Evolutionary conservation across 64 coral and sea anemone species (phyloP), one percentile per base, ranked within the genome.

Genomic region (Exaiptasia diaphana): DNA sequence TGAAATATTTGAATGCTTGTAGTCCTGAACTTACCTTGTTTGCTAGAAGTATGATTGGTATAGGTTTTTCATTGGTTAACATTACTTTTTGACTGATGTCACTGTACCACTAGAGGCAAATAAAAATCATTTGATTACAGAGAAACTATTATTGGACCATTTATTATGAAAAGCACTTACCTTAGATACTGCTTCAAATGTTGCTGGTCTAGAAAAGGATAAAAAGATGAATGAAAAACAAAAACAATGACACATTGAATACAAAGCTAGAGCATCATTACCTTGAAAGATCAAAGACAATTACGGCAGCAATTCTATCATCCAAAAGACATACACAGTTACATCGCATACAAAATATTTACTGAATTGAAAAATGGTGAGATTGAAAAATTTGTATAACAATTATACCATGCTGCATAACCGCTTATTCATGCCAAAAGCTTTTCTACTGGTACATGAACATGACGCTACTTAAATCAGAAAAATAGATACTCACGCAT

Each of bases 21-120:
- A n/a, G n/a, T n/a, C n/a, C n/a, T n/a, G n/a, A n/a, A n/a, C 56
- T 88, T 69, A 97, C 93, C 85, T 97, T 97, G 40, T 97, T 97
- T 62, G 93, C 93, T 38, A 97, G 67, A 4, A 97, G 57, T 45
- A 97, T 27, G 44, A 97, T 74, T 65, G 93, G 93, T 62, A 97
- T 97, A 14, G 93, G 93, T 6, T 77, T 91, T 23, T 97, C 93
- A 49, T 97, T 91, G 36, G 88, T 91, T 18, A 87, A 46, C 83
- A 91, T 87, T 12, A 97, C 83, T 50, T 97, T 97, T 31, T 88
- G 40, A 38, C 79, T 91, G n/a, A 97, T 60, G 82, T 97, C 88
- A 53, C 67, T 88, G 36, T 88, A 72, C 93, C 93, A 97, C 93
- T 97, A 65, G 7, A 37, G n/a, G n/a, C 5, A 39, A 33, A 76